phyloP scores from a whole-genome alignment of 2,888 invertebrate genomes.

The Ormyrus rosae region DNA sequence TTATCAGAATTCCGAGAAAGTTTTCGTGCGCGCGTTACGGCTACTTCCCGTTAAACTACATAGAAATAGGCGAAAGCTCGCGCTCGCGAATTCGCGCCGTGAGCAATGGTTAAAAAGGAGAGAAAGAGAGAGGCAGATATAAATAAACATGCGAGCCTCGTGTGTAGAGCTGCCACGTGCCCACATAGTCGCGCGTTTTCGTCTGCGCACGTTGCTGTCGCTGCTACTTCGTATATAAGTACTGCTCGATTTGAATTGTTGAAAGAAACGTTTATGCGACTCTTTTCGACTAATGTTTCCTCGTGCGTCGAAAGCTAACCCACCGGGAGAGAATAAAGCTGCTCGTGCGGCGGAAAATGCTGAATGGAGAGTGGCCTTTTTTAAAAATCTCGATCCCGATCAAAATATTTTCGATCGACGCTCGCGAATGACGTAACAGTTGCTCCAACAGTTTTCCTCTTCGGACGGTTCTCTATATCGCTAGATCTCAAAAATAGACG shows the following conservation, averaged over 20 bases:
- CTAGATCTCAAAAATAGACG: background rate
- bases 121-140: conserved; percentile 9
- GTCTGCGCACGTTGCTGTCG: too few species aligned
- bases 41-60: background rate
- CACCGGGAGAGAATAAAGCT: too few species aligned
- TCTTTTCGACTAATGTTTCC: background rate
- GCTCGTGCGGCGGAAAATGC: background rate
- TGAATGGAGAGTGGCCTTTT: background rate
- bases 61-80: background rate
- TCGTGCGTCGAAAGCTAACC: background rate
- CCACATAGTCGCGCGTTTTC: background rate
- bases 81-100: background rate
- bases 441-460: background rate
- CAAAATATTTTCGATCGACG: background rate
- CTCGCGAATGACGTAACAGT: background rate
- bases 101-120: background rate
- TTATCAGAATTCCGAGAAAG: background rate
- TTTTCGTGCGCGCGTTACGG: background rate
- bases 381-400: background rate
- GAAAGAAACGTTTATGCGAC: too few species aligned
- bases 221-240: too few species aligned
- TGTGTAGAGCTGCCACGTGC: conserved; percentile 11
- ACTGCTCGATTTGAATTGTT: too few species aligned
- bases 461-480: background rate
- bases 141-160: conserved; percentile 16